Percentiles rank a stretch among this genome's conserved stretches.
Evolutionary conservation across 2,113 vertebrate species (phyloP).

Genomic region (Ahaetulla prasina): DNA sequence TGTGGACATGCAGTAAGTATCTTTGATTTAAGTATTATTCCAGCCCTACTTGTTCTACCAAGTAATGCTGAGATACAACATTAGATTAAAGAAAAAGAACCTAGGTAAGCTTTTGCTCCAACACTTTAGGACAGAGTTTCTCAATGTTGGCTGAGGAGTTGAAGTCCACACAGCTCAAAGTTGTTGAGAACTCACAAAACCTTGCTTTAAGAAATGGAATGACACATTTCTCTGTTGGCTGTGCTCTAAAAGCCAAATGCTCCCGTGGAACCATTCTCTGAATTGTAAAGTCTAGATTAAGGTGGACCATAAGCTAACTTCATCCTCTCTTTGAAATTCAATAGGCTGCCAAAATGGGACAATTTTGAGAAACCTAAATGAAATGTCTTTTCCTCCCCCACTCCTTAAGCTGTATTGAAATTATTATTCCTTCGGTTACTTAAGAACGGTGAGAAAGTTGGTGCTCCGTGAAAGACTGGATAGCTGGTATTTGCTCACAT

Average conservation of each 20-base stretch:
- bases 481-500: slow-evolving; percentile 26
- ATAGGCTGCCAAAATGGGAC: slow-evolving; percentile 45
- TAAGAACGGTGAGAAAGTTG: slow-evolving; percentile 55
- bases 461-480: slow-evolving; percentile 24
- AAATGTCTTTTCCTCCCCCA: slow-evolving; percentile 4
- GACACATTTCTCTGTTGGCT: not conserved
- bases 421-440: slow-evolving; percentile 51
- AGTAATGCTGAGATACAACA: not conserved
- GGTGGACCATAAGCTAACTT: slow-evolving; percentile 48
- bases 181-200: not conserved
- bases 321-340: slow-evolving; percentile 54
- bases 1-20: not conserved
- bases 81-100: not conserved
- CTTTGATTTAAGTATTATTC: not conserved
- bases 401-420: slow-evolving; percentile 31
- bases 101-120: not conserved
- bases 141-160: not conserved
- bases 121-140: not conserved
- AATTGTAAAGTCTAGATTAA: slow-evolving; percentile 24
- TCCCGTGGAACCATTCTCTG: slow-evolving; percentile 37
- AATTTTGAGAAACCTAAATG: slow-evolving; percentile 34
- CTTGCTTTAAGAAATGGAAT: not conserved
- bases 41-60: not conserved
- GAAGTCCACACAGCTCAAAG: not conserved
- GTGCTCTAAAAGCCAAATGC: slow-evolving; percentile 34